Evolutionary conservation across 2,113 vertebrate species (phyloP).

Genomic region (Oncorhynchus clarkii): DNA sequence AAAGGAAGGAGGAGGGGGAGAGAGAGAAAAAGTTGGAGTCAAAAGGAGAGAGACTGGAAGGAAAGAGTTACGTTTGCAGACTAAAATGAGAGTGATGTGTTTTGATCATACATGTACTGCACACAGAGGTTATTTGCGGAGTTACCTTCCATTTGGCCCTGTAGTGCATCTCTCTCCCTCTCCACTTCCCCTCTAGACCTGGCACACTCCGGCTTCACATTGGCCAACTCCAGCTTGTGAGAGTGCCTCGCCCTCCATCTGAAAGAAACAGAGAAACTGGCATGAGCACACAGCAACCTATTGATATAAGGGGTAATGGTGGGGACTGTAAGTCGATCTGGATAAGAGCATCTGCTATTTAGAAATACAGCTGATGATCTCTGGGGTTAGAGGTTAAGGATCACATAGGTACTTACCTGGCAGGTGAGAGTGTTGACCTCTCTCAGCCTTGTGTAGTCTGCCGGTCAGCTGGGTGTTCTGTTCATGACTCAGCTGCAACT

Average conservation of each 20-base stretch:
- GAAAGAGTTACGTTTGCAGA: neutral
- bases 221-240: constrained; percentile 86
- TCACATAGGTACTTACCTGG: constrained; percentile 72
- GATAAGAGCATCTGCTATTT: no score
- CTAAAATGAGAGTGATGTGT: neutral
- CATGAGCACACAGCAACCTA: neutral
- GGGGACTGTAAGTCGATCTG: no score
- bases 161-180: constrained; percentile 84
- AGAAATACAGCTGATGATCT: no score
- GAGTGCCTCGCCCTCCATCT: constrained; percentile 89
- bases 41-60: neutral
- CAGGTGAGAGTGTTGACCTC: constrained; percentile 77
- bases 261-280: neutral
- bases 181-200: constrained; percentile 85
- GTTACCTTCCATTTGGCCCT: constrained; percentile 82
- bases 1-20: neutral
- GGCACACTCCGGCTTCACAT: constrained; percentile 85
- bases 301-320: neutral
- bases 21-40: neutral
- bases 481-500: constrained; percentile 77
- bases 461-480: constrained; percentile 79
- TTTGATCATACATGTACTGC: no score
- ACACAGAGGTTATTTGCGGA: neutral
- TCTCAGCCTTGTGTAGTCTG: constrained; percentile 84
- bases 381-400: neutral